Evolutionary conservation across 1,140 invertebrate species (phyloP).

Genomic region (Heliconius eleuchia): DNA sequence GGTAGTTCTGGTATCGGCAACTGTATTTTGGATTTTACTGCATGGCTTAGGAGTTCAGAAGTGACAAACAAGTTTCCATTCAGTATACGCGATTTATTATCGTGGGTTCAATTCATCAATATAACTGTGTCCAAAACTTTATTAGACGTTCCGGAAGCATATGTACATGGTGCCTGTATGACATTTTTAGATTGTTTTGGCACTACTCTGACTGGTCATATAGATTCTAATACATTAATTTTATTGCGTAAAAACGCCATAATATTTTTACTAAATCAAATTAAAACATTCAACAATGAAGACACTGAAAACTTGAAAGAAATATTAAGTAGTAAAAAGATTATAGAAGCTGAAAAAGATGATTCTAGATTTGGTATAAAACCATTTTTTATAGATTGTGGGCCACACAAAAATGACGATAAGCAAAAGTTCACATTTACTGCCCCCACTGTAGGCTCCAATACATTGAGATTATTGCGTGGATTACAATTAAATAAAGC

Average conservation of each 20-base stretch:
- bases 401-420: slow-evolving; percentile 54
- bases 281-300: slow-evolving; percentile 62
- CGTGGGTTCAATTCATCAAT: slow-evolving; percentile 97
- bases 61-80: slow-evolving; percentile 90
- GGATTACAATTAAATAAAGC: slow-evolving; percentile 95
- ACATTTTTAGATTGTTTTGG: slow-evolving; percentile 96
- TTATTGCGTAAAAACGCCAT: slow-evolving; percentile 79
- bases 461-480: slow-evolving; percentile 92
- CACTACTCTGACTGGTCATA: slow-evolving; percentile 84
- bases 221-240: slow-evolving; percentile 81
- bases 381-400: slow-evolving; percentile 87
- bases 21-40: slow-evolving; percentile 89
- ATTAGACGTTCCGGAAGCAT: slow-evolving; percentile 84
- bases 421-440: slow-evolving; percentile 85
- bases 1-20: slow-evolving; percentile 83
- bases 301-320: slow-evolving; percentile 54
- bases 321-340: slow-evolving; percentile 59
- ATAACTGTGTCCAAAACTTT: slow-evolving; percentile 77
- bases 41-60: slow-evolving; percentile 89
- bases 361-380: slow-evolving; percentile 84
- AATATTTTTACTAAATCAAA: slow-evolving; percentile 80
- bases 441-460: slow-evolving; percentile 91
- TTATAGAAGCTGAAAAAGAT: slow-evolving; percentile 57
- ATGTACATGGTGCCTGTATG: slow-evolving; percentile 94
- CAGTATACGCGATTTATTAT: slow-evolving; percentile 95